These are phyloP conservation scores for Chrosomus eos DNA, from an alignment of 2,797 vertebrate genomes.

Conservation along the genomic window DNA sequence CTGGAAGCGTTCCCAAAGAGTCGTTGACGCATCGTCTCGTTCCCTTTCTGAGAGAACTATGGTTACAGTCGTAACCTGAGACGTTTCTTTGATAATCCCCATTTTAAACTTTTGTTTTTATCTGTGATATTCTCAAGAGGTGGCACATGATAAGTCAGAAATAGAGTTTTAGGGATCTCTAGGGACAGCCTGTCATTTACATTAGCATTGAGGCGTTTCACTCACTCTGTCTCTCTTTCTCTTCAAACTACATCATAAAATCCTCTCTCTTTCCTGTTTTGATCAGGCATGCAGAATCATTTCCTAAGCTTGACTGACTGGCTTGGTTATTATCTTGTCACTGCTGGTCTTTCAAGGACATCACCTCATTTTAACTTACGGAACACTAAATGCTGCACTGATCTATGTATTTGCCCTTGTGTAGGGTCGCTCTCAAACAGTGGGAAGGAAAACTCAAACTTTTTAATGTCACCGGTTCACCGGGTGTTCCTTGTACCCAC, in stretches of 20 bases:
- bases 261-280: background rate
- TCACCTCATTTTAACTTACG: constrained; percentile 4
- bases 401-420: background rate
- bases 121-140: background rate
- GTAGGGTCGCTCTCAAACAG: background rate
- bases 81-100: background rate
- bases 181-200: constrained; percentile 18
- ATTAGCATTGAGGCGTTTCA: background rate
- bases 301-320: constrained; percentile 32
- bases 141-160: background rate
- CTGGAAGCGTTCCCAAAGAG: too few relatives aligned
- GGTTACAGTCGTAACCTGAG: too few relatives aligned
- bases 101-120: background rate
- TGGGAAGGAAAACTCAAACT: background rate
- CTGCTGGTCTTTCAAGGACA: constrained; percentile 24
- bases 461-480: constrained; percentile 20
- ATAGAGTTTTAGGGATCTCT: constrained; percentile 2
- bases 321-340: constrained; percentile 22
- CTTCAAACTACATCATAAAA: background rate
- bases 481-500: background rate
- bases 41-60: too few relatives aligned
- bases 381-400: background rate
- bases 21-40: too few relatives aligned
- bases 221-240: constrained; percentile 6
- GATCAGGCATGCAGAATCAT: constrained; percentile 33